phyloP scores from a whole-genome alignment of 2,888 invertebrate species.

The Lepidocyrtoides sp. region DNA sequence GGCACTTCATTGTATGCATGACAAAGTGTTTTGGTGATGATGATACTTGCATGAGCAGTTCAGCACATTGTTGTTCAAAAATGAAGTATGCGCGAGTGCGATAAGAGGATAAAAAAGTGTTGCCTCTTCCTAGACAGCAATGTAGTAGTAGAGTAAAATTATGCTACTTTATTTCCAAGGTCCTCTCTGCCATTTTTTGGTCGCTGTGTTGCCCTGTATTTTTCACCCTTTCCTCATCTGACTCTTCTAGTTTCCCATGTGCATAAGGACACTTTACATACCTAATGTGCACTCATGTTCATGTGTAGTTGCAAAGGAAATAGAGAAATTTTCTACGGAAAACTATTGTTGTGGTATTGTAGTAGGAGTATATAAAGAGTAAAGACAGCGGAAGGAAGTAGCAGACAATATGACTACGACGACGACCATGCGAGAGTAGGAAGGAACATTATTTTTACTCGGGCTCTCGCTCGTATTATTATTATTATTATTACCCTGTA shows the following conservation, averaged over 20 bases:
- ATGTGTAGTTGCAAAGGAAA: neutral
- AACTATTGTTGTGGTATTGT: slow-evolving; percentile 6
- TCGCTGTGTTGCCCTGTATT: slow-evolving; percentile 19
- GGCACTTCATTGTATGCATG: neutral
- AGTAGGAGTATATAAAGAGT: no score
- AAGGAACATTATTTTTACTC: slow-evolving; percentile 21
- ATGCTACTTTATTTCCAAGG: slow-evolving; percentile 9
- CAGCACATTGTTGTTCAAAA: slow-evolving; percentile 56
- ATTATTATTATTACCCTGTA: neutral
- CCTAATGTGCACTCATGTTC: neutral
- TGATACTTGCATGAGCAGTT: slow-evolving; percentile 33
- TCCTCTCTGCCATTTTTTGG: neutral
- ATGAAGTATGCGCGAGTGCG: slow-evolving; percentile 75
- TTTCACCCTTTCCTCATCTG: slow-evolving; percentile 36
- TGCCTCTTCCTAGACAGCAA: slow-evolving; percentile 66
- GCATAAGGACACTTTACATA: neutral
- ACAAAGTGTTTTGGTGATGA: neutral
- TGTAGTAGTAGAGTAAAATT: slow-evolving; percentile 20
- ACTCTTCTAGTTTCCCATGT: neutral
- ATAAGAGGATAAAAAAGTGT: slow-evolving; percentile 78
- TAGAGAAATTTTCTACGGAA: neutral
- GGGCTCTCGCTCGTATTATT: neutral
- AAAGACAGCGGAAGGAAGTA: slow-evolving; percentile 24
- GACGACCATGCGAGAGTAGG: neutral
- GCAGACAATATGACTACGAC: neutral